phyloP scores from a whole-genome alignment of 2,797 vertebrate species.

The Rhinichthys osculus region DNA sequence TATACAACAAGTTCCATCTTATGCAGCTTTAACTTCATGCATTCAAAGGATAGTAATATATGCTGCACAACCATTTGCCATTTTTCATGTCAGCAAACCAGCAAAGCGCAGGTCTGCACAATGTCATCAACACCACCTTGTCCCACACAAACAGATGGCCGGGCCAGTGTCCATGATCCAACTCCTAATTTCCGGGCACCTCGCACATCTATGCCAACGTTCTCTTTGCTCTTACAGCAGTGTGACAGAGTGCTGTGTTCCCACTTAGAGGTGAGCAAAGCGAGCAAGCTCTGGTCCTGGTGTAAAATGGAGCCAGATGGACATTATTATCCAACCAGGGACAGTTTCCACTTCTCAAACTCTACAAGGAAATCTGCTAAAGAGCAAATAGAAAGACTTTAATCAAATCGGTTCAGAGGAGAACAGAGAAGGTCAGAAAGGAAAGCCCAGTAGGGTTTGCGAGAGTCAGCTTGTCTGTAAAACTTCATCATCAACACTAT shows the following conservation, averaged over 20 bases:
- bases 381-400: slow-evolving; percentile 1
- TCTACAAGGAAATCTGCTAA: slow-evolving; percentile 3
- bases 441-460: neutral
- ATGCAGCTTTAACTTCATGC: neutral
- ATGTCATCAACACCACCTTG: slow-evolving; percentile 14
- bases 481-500: slow-evolving; percentile 11
- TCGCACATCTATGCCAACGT: slow-evolving; percentile 26
- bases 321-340: neutral
- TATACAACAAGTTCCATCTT: neutral
- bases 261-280: slow-evolving; percentile 23
- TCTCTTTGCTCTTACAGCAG: slow-evolving; percentile 26
- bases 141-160: slow-evolving; percentile 28
- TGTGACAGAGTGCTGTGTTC: slow-evolving; percentile 19
- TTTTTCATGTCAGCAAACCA: neutral
- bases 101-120: slow-evolving; percentile 4
- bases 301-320: slow-evolving; percentile 29
- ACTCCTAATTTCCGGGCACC: slow-evolving; percentile 4
- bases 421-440: slow-evolving; percentile 16
- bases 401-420: slow-evolving; percentile 8
- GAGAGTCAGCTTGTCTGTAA: neutral
- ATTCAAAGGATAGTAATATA: neutral
- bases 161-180: neutral
- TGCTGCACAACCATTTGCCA: neutral
- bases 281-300: neutral
- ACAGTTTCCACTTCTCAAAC: neutral